Evolutionary conservation across 2,113 vertebrate species (phyloP).

Genomic region (Machaerirhynchus nigripectus): DNA sequence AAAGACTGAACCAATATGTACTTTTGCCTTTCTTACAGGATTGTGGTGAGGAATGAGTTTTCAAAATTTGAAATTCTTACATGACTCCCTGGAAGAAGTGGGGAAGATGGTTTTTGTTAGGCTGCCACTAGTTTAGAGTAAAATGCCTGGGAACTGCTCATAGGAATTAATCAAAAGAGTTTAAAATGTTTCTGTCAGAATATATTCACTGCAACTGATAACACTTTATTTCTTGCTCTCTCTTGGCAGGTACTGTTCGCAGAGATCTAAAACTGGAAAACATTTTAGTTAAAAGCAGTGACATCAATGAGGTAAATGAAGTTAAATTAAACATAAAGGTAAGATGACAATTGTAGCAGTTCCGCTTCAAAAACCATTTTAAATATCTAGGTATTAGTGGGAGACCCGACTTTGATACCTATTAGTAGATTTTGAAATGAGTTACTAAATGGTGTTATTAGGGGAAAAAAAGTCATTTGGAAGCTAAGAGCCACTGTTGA

Average conservation of each 20-base stretch:
- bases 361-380: conserved; percentile 17
- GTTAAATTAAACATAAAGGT: conserved; percentile 86
- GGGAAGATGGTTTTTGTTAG: not conserved
- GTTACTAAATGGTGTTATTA: conserved; percentile 34
- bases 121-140: not conserved
- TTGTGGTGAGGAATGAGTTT: not conserved
- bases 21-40: not conserved
- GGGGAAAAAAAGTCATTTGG: conserved; percentile 9
- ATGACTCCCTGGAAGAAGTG: not conserved
- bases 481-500: conserved; percentile 7
- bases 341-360: conserved; percentile 45
- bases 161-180: conserved; percentile 24
- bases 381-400: conserved; percentile 27
- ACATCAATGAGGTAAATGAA: conserved; percentile 68
- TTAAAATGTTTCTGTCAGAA: conserved; percentile 46
- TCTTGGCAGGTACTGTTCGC: conserved; percentile 80
- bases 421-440: conserved; percentile 50
- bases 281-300: conserved; percentile 87
- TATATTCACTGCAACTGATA: not conserved
- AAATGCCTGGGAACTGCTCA: not conserved
- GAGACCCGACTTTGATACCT: conserved; percentile 15
- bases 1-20: not conserved
- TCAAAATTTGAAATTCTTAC: not conserved
- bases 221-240: conserved; percentile 28
- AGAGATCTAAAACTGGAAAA: conserved; percentile 90